Evolutionary conservation across 2,888 invertebrate species (phyloP).

Genomic region (Gerris lacustris): DNA sequence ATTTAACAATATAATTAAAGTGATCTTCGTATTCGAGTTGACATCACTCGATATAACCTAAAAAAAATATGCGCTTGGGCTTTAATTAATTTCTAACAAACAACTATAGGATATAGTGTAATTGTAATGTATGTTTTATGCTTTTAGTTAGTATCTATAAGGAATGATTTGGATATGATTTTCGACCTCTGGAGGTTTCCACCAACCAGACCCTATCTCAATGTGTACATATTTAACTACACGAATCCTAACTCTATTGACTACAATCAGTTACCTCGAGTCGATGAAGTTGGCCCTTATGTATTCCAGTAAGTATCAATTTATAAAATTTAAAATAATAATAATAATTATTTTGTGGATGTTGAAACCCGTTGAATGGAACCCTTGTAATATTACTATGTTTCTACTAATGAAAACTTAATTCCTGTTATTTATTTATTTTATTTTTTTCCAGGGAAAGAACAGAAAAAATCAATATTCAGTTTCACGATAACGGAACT

Average conservation of each 20-base stretch:
- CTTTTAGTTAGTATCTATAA: slow-evolving; percentile 24
- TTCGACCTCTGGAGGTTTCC: slow-evolving; percentile 24
- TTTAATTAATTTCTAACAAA: no score
- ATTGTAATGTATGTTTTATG: not conserved
- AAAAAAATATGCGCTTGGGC: no score
- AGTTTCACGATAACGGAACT: slow-evolving; percentile 21
- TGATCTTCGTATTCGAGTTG: no score
- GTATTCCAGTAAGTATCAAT: slow-evolving; percentile 21
- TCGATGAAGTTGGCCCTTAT: slow-evolving; percentile 23
- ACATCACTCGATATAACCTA: no score
- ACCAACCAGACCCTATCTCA: slow-evolving; percentile 20
- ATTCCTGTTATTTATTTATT: not conserved
- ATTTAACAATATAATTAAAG: no score
- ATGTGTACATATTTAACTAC: slow-evolving; percentile 23
- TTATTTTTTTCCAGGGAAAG: slow-evolving; percentile 19
- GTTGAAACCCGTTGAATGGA: not conserved
- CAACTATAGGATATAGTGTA: no score
- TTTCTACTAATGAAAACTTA: not conserved
- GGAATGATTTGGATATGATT: slow-evolving; percentile 25
- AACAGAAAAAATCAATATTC: slow-evolving; percentile 20
- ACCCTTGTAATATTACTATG: not conserved
- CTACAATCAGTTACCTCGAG: slow-evolving; percentile 13
- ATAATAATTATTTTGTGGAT: not conserved
- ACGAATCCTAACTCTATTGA: slow-evolving; percentile 17
- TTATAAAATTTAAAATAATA: not conserved